phyloP scores from a whole-genome alignment of 2,113 vertebrate genomes.

The Pteropus alecto region DNA sequence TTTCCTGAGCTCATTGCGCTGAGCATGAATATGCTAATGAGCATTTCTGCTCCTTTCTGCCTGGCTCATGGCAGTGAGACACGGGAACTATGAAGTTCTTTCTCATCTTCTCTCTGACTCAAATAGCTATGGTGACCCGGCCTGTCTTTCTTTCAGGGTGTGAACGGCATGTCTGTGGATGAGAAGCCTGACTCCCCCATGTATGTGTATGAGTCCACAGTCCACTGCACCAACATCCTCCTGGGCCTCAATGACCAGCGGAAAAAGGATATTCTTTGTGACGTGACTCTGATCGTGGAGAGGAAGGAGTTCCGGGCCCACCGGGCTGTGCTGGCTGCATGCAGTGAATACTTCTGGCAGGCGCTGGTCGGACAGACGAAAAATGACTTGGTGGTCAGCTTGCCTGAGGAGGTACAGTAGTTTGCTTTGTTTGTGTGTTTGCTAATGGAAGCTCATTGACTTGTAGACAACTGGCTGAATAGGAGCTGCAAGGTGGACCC shows the following conservation, averaged over 20 bases:
- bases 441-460: not conserved
- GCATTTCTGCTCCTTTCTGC: not conserved
- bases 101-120: not conserved
- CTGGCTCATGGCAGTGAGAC: not conserved
- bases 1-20: not conserved
- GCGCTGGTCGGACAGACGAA: constrained; percentile 94
- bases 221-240: constrained; percentile 99
- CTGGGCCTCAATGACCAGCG: constrained; percentile 99
- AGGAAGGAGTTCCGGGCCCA: constrained; percentile 99
- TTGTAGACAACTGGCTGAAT: not conserved
- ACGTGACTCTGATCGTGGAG: constrained; percentile 97
- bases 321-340: constrained; percentile 97
- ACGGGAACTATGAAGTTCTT: not conserved
- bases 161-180: constrained; percentile 99
- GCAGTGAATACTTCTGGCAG: constrained; percentile 99
- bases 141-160: constrained; percentile 90
- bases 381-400: constrained; percentile 95
- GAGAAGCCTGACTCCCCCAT: constrained; percentile 99
- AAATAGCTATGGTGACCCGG: rapidly evolving
- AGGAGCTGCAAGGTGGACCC: not conserved
- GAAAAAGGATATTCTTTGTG: constrained; percentile 99
- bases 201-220: constrained; percentile 99
- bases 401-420: constrained; percentile 95
- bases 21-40: not conserved
- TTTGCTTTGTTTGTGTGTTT: not conserved